Conservation (phyloP, 2,888 invertebrate species). For the Phyllotreta striolata region DNA sequence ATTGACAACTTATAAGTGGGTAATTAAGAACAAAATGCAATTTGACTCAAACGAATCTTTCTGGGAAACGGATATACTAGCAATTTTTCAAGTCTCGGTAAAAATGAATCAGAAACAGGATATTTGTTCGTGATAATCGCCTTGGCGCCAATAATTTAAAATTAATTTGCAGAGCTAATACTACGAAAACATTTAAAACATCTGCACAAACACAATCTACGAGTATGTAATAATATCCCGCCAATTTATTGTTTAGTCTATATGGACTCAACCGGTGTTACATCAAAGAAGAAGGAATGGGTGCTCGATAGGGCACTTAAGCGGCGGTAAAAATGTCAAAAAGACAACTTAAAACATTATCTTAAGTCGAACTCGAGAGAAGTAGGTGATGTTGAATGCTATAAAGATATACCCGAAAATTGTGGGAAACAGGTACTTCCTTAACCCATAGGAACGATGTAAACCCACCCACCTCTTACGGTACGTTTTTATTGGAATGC, state of each 20-base stretch:
- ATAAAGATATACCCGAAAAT: no score
- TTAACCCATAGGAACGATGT: not conserved
- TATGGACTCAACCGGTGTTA: not conserved
- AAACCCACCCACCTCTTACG: constrained; percentile 1
- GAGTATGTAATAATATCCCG: constrained; percentile 3
- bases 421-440: no score
- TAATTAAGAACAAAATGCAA: no score
- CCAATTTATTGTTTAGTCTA: constrained; percentile 11
- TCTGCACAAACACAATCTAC: constrained; percentile 7
- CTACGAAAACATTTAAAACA: constrained; percentile 4
- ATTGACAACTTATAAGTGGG: no score
- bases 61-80: not conserved
- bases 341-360: no score
- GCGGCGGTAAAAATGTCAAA: no score
- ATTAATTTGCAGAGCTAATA: constrained; percentile 5
- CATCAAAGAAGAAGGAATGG: not conserved
- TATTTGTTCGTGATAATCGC: constrained; percentile 1
- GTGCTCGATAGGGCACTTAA: no score
- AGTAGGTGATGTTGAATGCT: no score
- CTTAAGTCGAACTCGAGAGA: no score
- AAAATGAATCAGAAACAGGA: constrained; percentile 3
- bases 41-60: not conserved
- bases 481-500: constrained; percentile 13
- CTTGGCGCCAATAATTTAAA: constrained; percentile 9
- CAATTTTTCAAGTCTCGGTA: constrained; percentile 1